These are phyloP conservation scores for Pollenia amentaria DNA, from an alignment of 2,888 invertebrate species.

Conservation along the genomic window DNA sequence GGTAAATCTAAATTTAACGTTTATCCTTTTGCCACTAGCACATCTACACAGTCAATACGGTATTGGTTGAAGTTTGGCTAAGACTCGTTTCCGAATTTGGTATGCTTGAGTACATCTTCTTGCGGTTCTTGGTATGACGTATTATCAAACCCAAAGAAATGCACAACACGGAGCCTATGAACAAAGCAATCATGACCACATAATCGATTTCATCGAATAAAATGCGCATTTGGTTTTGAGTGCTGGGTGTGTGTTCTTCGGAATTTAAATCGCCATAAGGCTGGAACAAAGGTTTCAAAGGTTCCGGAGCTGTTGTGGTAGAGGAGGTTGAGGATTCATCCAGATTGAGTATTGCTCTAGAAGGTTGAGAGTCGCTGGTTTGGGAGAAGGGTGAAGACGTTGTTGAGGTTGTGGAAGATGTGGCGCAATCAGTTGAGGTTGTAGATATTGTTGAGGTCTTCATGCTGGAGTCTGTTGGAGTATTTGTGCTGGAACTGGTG, in stretches of 20 bases:
- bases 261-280: conserved; percentile 37
- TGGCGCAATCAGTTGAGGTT: conserved; percentile 3
- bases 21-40: conserved; percentile 84
- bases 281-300: conserved; percentile 74
- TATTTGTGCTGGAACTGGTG: conserved; percentile 31
- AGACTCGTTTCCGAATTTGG: conserved; percentile 81
- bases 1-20: not conserved
- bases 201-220: conserved; percentile 72
- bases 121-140: conserved; percentile 74
- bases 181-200: conserved; percentile 70
- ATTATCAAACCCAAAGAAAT: conserved; percentile 72
- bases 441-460: conserved; percentile 1
- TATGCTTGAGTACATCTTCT: conserved; percentile 79
- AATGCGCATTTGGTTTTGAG: conserved; percentile 64
- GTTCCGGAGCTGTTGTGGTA: conserved; percentile 74
- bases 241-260: conserved; percentile 25
- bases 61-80: conserved; percentile 76
- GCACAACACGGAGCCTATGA: conserved; percentile 67
- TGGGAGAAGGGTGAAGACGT: conserved; percentile 56
- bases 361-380: not conserved
- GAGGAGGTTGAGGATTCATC: conserved; percentile 18
- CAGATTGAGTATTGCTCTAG: not conserved
- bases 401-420: conserved; percentile 32
- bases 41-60: conserved; percentile 72
- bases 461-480: conserved; percentile 23